Evolutionary conservation across 1,140 invertebrate species (phyloP), one percentile per base, ranked within the genome.

Genomic region (Cotesia glomerata): DNA sequence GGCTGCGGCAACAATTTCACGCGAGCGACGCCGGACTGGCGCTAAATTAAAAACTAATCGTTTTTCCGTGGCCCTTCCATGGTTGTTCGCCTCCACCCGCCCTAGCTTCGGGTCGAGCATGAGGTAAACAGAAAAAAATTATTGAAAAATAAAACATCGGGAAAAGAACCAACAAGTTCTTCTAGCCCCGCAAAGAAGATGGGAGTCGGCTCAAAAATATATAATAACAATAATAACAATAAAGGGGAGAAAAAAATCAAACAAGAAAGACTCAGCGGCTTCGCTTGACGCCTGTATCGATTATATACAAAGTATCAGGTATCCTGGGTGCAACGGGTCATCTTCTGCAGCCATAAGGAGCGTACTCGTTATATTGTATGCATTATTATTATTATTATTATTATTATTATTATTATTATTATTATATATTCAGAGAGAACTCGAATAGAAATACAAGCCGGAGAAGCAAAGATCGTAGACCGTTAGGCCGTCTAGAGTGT

Each of bases 31-130:
- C 64, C 45, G 64, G 26, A 77, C 76, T 67, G 67, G 69, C 75
- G 77, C 71, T 80, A 79, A 82, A 82, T 84, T 82, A 84, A 82
- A 82, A 84, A 81, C 81, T 84, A 84, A 84, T 84, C 80, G 80
- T 75, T 82, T 82, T 76, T 72, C 76, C 72, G 74, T 67, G 70
- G 14, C 64, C 67, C 75, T 77, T 14, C 73, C 26, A 26, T 26
- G 26, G 26, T 26, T 26, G 26, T 26, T 26, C 26, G 26, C 26
- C 26, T 26, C 26, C 69, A 66, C 72, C 77, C 65, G 73, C 63
- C 74, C 74, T 68, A 36, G 13, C 18, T 13, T 69, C 45, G 16
- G 16, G 26, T 26, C 26, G 26, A 36, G 49, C 34, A 51, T 16
- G 3, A 63, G 14, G 67, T 66, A 70, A 71, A 52, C 4, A 36